These are phyloP conservation scores for Scaptomyza pallida DNA, from an alignment of 1,140 invertebrate genomes.

Conservation along the genomic window DNA sequence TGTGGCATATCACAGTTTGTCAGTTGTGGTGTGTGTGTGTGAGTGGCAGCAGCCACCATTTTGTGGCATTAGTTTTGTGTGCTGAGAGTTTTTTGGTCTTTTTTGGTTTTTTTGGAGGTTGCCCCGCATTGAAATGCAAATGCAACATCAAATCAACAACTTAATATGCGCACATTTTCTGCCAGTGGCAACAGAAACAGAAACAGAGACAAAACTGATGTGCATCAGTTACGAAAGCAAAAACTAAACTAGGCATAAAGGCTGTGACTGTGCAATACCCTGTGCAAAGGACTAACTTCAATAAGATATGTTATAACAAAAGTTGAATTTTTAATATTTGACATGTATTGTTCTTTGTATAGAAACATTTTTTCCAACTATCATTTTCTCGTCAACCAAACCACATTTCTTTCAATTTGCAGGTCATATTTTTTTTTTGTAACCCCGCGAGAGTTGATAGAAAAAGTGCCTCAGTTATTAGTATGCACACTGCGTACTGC, in stretches of 20 bases:
- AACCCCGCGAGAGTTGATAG: background rate
- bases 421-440: background rate
- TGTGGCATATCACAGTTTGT: conserved; percentile 34
- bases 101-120: too few relatives aligned
- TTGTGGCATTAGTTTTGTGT: conserved; percentile 29
- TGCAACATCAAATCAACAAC: conserved; percentile 71
- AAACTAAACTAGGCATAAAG: background rate
- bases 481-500: conserved; percentile 57
- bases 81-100: background rate
- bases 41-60: too few relatives aligned
- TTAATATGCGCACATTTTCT: conserved; percentile 71
- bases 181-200: conserved; percentile 44
- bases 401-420: background rate
- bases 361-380: too few relatives aligned
- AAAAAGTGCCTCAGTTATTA: conserved; percentile 39
- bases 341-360: too few relatives aligned
- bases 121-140: conserved; percentile 54
- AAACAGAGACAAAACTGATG: conserved; percentile 12
- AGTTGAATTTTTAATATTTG: too few relatives aligned
- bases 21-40: conserved; percentile 19
- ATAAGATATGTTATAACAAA: too few relatives aligned
- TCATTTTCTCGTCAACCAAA: background rate
- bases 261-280: background rate
- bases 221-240: conserved; percentile 12
- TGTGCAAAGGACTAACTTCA: too few relatives aligned